phyloP scores from a whole-genome alignment of 1,140 invertebrate genomes.

The Anoplolepis gracilipes region DNA sequence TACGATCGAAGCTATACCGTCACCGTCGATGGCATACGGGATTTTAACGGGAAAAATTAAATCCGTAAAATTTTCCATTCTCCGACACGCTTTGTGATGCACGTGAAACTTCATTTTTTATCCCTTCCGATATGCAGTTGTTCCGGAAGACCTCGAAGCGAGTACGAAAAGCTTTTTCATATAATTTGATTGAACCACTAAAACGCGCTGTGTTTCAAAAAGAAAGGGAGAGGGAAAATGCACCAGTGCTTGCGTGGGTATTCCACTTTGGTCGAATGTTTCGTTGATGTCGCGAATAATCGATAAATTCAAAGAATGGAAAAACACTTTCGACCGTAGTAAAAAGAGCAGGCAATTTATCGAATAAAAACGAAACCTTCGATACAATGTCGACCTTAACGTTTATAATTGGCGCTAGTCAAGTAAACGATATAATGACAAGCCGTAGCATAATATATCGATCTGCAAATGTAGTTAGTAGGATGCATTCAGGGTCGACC shows the following conservation, averaged over 20 bases:
- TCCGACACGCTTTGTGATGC: not conserved
- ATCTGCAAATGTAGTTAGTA: not conserved
- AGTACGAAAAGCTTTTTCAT: constrained; percentile 11
- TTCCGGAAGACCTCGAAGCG: not conserved
- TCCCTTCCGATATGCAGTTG: not conserved
- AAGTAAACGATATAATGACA: constrained; percentile 18
- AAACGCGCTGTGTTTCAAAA: not conserved
- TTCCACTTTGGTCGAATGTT: not conserved
- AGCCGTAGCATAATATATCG: constrained; percentile 11
- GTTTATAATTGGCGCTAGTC: not conserved
- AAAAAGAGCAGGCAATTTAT: not conserved
- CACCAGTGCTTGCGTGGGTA: not conserved
- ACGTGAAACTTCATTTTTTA: constrained; percentile 17
- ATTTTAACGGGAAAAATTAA: constrained; percentile 38
- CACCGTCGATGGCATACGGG: not conserved
- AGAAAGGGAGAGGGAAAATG: not conserved
- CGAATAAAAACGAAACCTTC: not conserved
- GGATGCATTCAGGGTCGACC: constrained; percentile 6
- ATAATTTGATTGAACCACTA: constrained; percentile 13
- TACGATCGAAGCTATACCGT: constrained; percentile 1
- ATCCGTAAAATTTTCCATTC: constrained; percentile 7
- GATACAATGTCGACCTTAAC: constrained; percentile 22
- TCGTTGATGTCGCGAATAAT: not conserved
- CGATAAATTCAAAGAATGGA: not conserved
- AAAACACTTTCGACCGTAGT: not conserved